Percentiles rank a stretch among this genome's conserved stretches.
These are phyloP conservation scores for Chouioia cunea DNA, from an alignment of 2,888 invertebrate species.

Conservation along the genomic window DNA sequence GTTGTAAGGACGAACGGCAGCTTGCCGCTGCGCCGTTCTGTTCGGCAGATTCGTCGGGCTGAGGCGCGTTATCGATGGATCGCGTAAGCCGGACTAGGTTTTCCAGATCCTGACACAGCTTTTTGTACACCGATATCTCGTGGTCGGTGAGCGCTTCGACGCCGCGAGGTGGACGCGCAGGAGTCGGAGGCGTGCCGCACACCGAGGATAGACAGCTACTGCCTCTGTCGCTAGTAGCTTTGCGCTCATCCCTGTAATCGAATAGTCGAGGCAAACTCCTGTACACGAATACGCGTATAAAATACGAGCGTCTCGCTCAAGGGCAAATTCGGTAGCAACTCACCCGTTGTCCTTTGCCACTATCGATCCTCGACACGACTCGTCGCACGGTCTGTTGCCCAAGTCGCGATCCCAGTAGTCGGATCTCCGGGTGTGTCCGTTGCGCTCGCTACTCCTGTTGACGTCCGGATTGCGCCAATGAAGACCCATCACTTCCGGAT, in stretches of 20 bases:
- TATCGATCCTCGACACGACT: constrained; percentile 14
- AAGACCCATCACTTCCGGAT: constrained; percentile 39
- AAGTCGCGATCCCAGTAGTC: background rate
- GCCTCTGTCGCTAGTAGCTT: constrained; percentile 17
- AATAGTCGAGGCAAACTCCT: too few species aligned
- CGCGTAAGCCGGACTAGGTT: constrained; percentile 55
- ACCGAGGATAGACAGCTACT: constrained; percentile 39
- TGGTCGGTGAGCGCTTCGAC: constrained; percentile 52
- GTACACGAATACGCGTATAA: too few species aligned
- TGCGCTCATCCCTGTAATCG: constrained; percentile 28
- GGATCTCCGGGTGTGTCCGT: background rate
- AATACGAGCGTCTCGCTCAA: too few species aligned
- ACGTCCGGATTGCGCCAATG: too few species aligned
- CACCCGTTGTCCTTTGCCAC: too few species aligned
- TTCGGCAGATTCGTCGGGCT: too few species aligned
- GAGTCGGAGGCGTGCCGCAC: constrained; percentile 29
- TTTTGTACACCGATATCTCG: constrained; percentile 59
- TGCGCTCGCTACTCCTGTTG: constrained; percentile 2
- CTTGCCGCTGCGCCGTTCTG: too few species aligned
- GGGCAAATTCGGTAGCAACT: too few species aligned
- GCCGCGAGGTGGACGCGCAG: background rate
- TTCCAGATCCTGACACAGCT: constrained; percentile 62
- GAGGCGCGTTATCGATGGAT: too few species aligned
- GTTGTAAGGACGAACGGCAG: too few species aligned
- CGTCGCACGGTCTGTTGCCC: background rate